Percentiles rank a stretch among this genome's conserved stretches.
Evolutionary conservation across 1,140 invertebrate species (phyloP).

Genomic region (Drosophila tani): DNA sequence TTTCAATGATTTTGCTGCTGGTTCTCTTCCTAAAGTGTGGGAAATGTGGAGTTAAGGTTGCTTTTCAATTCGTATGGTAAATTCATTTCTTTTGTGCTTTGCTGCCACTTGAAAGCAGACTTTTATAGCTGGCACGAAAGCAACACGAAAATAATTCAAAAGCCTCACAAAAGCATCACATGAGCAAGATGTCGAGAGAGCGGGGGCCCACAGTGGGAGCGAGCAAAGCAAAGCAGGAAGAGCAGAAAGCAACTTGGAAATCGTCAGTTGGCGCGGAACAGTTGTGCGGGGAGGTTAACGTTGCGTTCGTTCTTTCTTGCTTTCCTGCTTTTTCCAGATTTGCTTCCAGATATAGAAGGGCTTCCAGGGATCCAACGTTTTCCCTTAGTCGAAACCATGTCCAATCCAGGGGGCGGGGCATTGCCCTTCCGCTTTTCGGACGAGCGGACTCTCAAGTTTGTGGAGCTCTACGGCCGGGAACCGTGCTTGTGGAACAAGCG

Average conservation of each 20-base stretch:
- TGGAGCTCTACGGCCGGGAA: conserved; percentile 61
- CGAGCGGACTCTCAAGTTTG: conserved; percentile 56
- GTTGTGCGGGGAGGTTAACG: conserved; percentile 21
- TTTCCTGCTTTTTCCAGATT: conserved; percentile 13
- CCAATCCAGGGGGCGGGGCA: background rate
- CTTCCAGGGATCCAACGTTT: background rate
- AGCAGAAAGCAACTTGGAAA: conserved; percentile 34
- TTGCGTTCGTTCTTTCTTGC: conserved; percentile 4
- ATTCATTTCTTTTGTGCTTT: conserved; percentile 14
- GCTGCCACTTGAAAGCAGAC: background rate
- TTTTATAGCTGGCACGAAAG: background rate
- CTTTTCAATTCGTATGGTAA: background rate
- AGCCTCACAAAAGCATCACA: conserved; percentile 2
- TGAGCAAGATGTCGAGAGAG: conserved; percentile 4
- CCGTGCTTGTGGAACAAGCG: conserved; percentile 64
- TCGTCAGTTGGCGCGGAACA: conserved; percentile 7
- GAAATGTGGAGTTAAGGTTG: background rate
- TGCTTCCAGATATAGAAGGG: background rate
- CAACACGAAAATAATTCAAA: background rate
- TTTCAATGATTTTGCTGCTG: background rate
- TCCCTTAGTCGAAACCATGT: background rate
- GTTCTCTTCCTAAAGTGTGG: no score
- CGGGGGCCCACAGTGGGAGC: background rate
- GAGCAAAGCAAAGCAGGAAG: conserved; percentile 31
- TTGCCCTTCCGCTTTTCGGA: conserved; percentile 66